Base-by-base conservation (phyloP, 1,140 invertebrate genomes). In the Orchestia grillus region DNA sequence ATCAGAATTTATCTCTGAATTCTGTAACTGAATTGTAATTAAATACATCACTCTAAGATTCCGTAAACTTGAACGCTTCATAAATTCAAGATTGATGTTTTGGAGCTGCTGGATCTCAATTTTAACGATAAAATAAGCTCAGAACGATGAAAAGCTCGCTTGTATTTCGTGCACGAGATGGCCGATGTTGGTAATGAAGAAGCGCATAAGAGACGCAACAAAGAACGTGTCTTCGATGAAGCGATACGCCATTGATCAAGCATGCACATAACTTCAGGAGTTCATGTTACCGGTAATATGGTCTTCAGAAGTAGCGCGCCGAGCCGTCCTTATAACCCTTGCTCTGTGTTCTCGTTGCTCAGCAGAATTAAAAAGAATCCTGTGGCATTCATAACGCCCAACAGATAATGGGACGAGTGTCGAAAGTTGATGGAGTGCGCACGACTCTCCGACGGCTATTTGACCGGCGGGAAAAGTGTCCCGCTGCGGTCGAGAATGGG, bases 371-470 rank as follows among this genome's bases (percentile, higher is more conserved):
- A 94, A 94, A 94, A 94, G 92, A 94, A 94, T 94, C 92, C 92
- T 94, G 92, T 94, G 92, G 92, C 92, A 94, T 94, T 94, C 92
- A 94, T 94, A 94, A 94, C 92, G 92, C 92, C 92, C 92, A 94
- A 44, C 92, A 94, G 92, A 94, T 94, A 94, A 94, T 94, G 92
- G 92, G 92, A 94, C 92, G 92, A 94, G 92, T 94, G 92, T 94
- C 92, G 92, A 94, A 94, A 94, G 92, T 94, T 94, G 92, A 94
- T 94, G 92, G 92, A 94, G 92, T 94, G 92, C 92, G 92, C 92
- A 94, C 92, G 92, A 94, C 92, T 94, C 92, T 94, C 92, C 92
- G 92, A 45, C 92, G 92, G 92, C 92, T 94, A 94, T 94, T 94
- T 94, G 92, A 94, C 92, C 92, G 92, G 92, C 92, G 43, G 92